Conservation (phyloP, 2,113 vertebrate genomes). For the Siphamia tubifer region DNA sequence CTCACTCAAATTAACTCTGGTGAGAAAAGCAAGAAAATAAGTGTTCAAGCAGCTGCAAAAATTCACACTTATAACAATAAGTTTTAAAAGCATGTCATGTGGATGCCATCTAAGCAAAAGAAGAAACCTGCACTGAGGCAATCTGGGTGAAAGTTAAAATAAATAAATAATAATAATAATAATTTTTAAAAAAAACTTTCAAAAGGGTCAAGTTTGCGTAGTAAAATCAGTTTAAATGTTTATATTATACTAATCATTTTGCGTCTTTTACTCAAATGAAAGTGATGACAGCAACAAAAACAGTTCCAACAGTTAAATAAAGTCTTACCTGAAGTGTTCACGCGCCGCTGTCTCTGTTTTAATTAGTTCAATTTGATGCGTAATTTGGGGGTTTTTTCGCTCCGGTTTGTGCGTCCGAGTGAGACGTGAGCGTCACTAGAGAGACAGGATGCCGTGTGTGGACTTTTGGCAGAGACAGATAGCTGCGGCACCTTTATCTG, state of each 20-base stretch:
- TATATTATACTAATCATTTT: too few relatives aligned
- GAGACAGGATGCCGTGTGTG: neutral
- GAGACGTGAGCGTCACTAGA: conserved; percentile 11
- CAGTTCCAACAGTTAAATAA: neutral
- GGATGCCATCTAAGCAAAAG: neutral
- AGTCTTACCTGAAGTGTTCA: conserved; percentile 43
- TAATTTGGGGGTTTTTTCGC: conserved; percentile 29
- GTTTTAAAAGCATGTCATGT: neutral
- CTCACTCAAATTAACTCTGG: conserved; percentile 22
- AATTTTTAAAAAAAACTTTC: neutral
- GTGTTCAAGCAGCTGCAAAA: neutral
- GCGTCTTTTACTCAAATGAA: too few relatives aligned
- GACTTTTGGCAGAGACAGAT: neutral
- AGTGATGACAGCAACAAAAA: neutral
- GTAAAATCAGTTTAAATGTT: neutral
- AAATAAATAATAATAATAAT: neutral
- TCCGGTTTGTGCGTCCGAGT: conserved; percentile 21
- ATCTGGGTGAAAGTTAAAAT: conserved; percentile 5
- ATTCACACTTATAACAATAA: neutral
- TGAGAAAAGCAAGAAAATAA: neutral
- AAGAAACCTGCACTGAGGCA: neutral
- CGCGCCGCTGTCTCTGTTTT: neutral
- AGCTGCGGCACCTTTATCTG: conserved; percentile 27
- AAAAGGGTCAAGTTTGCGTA: neutral
- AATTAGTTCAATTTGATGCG: conserved; percentile 34